Percentiles rank a stretch among this genome's conserved stretches.
These are phyloP conservation scores for Taxidea taxus DNA, from an alignment of 2,113 vertebrate genomes.

Conservation along the genomic window DNA sequence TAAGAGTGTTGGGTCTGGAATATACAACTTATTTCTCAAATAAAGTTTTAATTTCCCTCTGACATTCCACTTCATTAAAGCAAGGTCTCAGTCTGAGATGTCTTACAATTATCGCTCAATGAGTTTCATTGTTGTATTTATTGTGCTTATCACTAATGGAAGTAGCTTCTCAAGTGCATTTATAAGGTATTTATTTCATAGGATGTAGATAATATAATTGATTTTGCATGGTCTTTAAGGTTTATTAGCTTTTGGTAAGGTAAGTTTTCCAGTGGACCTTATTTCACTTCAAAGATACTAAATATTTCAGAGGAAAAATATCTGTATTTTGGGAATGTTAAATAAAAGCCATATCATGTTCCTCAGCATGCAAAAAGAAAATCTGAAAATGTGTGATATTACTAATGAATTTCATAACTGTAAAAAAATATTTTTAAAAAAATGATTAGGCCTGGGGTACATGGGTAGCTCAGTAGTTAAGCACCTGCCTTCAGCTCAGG, in stretches of 20 bases:
- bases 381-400: not conserved
- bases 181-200: conserved; percentile 24
- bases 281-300: not conserved
- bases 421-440: not conserved
- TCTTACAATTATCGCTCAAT: conserved; percentile 15
- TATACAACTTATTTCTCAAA: conserved; percentile 7
- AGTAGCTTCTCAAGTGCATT: not conserved
- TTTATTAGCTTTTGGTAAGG: not conserved
- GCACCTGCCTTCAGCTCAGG: no score
- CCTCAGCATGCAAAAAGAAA: not conserved
- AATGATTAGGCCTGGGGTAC: not conserved
- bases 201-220: not conserved
- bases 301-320: conserved; percentile 18
- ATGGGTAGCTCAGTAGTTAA: no score
- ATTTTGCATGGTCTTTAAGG: not conserved
- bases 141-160: not conserved
- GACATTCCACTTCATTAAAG: conserved; percentile 6
- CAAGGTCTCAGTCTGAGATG: not conserved
- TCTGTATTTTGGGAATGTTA: not conserved
- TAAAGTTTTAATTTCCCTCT: not conserved
- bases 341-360: not conserved
- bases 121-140: not conserved
- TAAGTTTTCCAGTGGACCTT: not conserved
- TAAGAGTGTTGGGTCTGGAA: not conserved
- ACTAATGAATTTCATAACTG: not conserved